A percentile compares a stretch with the other conserved stretches of the same genome.
phyloP scores from a whole-genome alignment of 2,113 vertebrate genomes.

The Scolopax mira region DNA sequence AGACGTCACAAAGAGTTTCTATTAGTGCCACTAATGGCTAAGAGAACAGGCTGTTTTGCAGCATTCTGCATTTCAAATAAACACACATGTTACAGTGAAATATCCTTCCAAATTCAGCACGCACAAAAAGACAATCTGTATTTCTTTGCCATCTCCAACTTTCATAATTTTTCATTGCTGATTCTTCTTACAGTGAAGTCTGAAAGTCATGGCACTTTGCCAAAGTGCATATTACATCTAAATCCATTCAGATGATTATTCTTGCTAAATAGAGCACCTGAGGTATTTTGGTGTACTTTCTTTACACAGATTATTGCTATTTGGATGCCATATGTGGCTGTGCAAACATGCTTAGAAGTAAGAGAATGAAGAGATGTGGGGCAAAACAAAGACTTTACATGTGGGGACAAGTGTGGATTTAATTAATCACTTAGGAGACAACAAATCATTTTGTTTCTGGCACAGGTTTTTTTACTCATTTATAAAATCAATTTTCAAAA shows the following conservation, averaged over 20 bases:
- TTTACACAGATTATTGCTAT: neutral
- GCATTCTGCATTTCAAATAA: neutral
- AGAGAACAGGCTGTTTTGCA: neutral
- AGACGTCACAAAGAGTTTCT: neutral
- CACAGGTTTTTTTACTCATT: neutral
- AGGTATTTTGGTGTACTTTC: neutral
- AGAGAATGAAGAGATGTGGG: neutral
- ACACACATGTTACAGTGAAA: neutral
- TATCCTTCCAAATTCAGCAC: neutral
- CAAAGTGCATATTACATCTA: neutral
- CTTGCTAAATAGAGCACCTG: neutral
- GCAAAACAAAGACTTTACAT: neutral
- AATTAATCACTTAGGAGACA: neutral
- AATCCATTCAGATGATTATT: conserved; percentile 1
- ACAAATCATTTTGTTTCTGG: neutral
- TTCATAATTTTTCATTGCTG: neutral
- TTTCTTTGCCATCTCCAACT: neutral
- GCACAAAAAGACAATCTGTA: neutral
- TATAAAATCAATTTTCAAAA: neutral
- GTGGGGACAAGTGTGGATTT: neutral
- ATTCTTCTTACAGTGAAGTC: neutral
- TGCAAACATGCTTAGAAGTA: neutral
- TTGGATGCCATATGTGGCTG: neutral
- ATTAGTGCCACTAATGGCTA: neutral
- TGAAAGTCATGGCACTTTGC: neutral